These are phyloP conservation scores for Coracopsis vasa DNA, from an alignment of 2,113 vertebrate genomes.

Conservation along the genomic window DNA sequence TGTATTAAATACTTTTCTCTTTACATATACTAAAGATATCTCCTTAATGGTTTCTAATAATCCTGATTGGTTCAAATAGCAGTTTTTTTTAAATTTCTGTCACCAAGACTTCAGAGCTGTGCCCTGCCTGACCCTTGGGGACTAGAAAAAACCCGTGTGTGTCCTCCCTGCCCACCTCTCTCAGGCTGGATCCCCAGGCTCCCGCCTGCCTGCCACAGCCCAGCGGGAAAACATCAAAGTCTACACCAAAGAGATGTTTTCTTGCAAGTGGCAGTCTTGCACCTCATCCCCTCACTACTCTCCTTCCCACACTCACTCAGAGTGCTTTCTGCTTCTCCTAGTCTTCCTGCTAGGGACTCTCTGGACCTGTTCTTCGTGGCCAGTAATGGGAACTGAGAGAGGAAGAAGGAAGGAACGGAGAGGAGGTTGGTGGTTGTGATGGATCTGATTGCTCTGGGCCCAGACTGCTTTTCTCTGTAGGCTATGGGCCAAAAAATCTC, in stretches of 20 bases:
- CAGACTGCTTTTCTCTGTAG: not conserved
- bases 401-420: constrained; percentile 10
- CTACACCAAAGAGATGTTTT: not conserved
- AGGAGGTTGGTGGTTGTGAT: constrained; percentile 18
- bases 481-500: not conserved
- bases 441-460: not conserved
- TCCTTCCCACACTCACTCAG: not conserved
- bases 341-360: not conserved
- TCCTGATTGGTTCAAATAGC: constrained; percentile 65
- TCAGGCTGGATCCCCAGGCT: not conserved
- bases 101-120: constrained; percentile 26
- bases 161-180: not conserved
- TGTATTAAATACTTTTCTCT: constrained; percentile 66
- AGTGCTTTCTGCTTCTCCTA: not conserved
- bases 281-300: not conserved
- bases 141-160: not conserved
- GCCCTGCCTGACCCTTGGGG: not conserved
- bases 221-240: not conserved
- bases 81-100: constrained; percentile 14
- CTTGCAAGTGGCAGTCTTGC: not conserved
- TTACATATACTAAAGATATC: constrained; percentile 71
- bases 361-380: not conserved
- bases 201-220: not conserved
- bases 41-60: constrained; percentile 58
- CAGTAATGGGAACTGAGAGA: not conserved